Conservation (phyloP, 2,797 vertebrate species). For the Chaetodon trifasciatus region DNA sequence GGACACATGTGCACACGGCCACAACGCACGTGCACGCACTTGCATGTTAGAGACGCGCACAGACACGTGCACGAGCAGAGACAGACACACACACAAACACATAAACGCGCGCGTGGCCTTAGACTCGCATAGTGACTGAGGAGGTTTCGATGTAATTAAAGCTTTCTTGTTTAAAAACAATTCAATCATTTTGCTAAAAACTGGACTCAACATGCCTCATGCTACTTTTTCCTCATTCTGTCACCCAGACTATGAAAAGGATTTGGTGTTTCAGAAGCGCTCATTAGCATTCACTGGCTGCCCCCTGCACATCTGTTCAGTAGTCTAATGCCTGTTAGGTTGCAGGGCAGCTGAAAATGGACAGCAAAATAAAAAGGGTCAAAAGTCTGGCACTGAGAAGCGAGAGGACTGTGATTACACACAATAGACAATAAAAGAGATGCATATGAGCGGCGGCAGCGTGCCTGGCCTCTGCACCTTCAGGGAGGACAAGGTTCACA, state of each 20-base stretch:
- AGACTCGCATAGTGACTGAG: constrained; percentile 24
- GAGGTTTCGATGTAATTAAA: constrained; percentile 4
- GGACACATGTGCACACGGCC: constrained; percentile 66
- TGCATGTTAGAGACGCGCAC: constrained; percentile 43
- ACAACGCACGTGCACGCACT: constrained; percentile 39
- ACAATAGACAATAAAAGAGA: constrained; percentile 88
- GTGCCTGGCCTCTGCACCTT: constrained; percentile 79
- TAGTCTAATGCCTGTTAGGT: constrained; percentile 81
- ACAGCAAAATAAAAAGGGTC: constrained; percentile 87
- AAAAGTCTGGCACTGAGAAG: constrained; percentile 84
- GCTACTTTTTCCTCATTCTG: constrained; percentile 40
- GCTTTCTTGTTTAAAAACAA: background rate
- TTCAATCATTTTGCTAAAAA: constrained; percentile 41
- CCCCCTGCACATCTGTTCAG: constrained; percentile 84
- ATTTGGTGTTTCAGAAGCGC: constrained; percentile 75
- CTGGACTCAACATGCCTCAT: constrained; percentile 10
- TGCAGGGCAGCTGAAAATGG: constrained; percentile 85
- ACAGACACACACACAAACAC: constrained; percentile 9
- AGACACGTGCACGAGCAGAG: constrained; percentile 1
- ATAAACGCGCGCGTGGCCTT: background rate
- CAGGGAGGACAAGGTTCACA: constrained; percentile 72
- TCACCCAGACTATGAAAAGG: constrained; percentile 68
- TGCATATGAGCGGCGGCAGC: constrained; percentile 78
- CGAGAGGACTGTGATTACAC: constrained; percentile 79
- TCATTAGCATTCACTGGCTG: constrained; percentile 83